Evolutionary conservation across 1,140 invertebrate species (phyloP).

Genomic region (Cotesia vestalis): DNA sequence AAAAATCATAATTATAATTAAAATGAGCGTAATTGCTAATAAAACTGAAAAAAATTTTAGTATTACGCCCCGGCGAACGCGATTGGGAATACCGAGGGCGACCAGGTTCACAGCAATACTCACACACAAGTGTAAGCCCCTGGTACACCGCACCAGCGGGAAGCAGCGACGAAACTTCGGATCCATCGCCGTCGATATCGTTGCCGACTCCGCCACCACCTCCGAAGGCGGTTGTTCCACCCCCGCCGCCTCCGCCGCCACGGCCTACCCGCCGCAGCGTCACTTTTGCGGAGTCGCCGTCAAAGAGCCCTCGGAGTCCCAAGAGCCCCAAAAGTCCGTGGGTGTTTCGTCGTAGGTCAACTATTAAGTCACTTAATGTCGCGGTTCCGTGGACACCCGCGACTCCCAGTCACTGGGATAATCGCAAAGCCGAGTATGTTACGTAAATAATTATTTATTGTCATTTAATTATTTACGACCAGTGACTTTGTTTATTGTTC

Average conservation of each 20-base stretch:
- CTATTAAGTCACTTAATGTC: constrained; percentile 53
- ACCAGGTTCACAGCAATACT: constrained; percentile 78
- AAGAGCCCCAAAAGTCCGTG: constrained; percentile 41
- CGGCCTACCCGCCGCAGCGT: constrained; percentile 57
- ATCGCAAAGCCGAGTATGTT: constrained; percentile 60
- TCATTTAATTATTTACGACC: background rate
- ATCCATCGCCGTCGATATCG: constrained; percentile 50
- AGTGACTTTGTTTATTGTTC: constrained; percentile 5
- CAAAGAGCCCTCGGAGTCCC: constrained; percentile 57
- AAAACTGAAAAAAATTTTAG: constrained; percentile 64
- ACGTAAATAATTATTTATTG: constrained; percentile 43
- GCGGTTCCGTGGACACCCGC: constrained; percentile 62
- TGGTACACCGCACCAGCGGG: constrained; percentile 38
- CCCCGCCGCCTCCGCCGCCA: constrained; percentile 56
- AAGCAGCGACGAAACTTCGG: constrained; percentile 39
- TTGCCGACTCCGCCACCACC: constrained; percentile 57
- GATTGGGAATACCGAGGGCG: constrained; percentile 73
- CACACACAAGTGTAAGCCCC: constrained; percentile 76
- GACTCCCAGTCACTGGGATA: constrained; percentile 57
- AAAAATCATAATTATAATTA: background rate
- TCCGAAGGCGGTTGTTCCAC: constrained; percentile 49
- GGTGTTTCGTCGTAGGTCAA: constrained; percentile 38
- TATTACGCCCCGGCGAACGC: constrained; percentile 82
- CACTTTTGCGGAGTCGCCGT: constrained; percentile 60
- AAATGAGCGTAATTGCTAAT: background rate